Conservation (phyloP, 2,888 invertebrate species). For the Macroteleia sp. region DNA sequence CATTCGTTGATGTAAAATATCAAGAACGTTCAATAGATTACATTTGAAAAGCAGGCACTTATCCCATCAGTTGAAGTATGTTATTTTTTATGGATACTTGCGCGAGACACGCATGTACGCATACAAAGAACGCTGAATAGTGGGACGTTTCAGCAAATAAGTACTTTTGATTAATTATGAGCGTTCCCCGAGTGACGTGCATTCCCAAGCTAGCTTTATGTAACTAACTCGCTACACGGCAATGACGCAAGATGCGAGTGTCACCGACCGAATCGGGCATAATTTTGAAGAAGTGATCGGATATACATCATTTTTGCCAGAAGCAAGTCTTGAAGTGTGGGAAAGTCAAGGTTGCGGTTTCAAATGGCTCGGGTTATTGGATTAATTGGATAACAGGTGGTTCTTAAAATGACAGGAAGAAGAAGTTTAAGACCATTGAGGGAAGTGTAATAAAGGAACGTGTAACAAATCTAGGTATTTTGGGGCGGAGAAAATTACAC, state of each 20-base stretch:
- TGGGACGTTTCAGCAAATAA: constrained; percentile 40
- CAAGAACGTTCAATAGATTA: neutral
- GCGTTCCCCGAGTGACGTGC: constrained; percentile 19
- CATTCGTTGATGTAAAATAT: constrained; percentile 29
- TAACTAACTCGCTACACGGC: constrained; percentile 35
- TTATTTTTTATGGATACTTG: constrained; percentile 18
- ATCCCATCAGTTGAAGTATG: constrained; percentile 12
- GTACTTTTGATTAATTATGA: constrained; percentile 52
- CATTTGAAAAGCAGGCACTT: constrained; percentile 25
- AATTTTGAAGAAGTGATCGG: no score
- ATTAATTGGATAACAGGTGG: no score
- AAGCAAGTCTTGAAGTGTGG: no score
- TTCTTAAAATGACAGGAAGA: no score
- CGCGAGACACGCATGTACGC: constrained; percentile 27
- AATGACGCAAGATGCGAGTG: constrained; percentile 57
- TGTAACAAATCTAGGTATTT: no score
- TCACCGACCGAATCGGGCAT: no score
- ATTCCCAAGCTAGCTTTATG: constrained; percentile 55
- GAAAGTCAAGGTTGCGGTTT: no score
- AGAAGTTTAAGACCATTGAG: no score
- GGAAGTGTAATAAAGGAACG: no score
- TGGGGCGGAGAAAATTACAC: no score
- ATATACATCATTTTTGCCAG: no score
- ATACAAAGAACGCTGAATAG: constrained; percentile 19
- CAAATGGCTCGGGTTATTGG: no score